Percentiles rank a stretch among this genome's conserved stretches.
Evolutionary conservation across 1,140 invertebrate species (phyloP).

Genomic region (Atta colombica): DNA sequence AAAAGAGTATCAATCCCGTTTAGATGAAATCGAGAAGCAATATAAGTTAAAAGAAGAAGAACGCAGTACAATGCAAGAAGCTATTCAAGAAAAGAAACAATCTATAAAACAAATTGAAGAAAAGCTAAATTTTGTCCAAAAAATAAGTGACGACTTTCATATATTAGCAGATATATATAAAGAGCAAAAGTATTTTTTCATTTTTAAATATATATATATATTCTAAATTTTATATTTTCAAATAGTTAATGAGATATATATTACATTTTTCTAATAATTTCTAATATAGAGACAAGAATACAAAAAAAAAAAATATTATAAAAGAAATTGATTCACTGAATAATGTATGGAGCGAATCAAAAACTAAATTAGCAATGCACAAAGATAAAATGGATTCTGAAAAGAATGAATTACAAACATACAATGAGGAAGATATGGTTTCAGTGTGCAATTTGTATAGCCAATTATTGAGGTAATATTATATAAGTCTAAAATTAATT

Average conservation of each 20-base stretch:
- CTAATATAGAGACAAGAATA: constrained; percentile 52
- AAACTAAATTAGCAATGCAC: constrained; percentile 52
- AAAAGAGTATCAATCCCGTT: constrained; percentile 67
- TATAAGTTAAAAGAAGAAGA: constrained; percentile 68
- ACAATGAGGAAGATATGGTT: constrained; percentile 45
- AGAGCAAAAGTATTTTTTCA: constrained; percentile 65
- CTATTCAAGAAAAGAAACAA: constrained; percentile 73
- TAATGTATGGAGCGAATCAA: background rate
- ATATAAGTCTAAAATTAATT: background rate
- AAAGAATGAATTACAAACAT: constrained; percentile 33
- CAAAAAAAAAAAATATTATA: constrained; percentile 34
- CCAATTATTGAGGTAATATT: constrained; percentile 61
- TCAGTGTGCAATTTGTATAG: constrained; percentile 19
- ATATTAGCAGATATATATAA: constrained; percentile 50
- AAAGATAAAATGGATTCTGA: constrained; percentile 57
- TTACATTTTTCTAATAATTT: background rate
- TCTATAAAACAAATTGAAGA: constrained; percentile 73
- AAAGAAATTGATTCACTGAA: constrained; percentile 64
- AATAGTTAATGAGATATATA: constrained; percentile 23
- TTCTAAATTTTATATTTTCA: constrained; percentile 38
- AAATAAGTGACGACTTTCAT: constrained; percentile 69
- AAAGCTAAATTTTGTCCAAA: constrained; percentile 65
- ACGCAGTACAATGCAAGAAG: constrained; percentile 64
- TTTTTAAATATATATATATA: background rate
- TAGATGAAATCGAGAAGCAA: constrained; percentile 72